Evolutionary conservation across 2,797 vertebrate genomes (phyloP), one percentile per base, ranked within the genome.

Genomic region (Toxotes lorentzi): DNA sequence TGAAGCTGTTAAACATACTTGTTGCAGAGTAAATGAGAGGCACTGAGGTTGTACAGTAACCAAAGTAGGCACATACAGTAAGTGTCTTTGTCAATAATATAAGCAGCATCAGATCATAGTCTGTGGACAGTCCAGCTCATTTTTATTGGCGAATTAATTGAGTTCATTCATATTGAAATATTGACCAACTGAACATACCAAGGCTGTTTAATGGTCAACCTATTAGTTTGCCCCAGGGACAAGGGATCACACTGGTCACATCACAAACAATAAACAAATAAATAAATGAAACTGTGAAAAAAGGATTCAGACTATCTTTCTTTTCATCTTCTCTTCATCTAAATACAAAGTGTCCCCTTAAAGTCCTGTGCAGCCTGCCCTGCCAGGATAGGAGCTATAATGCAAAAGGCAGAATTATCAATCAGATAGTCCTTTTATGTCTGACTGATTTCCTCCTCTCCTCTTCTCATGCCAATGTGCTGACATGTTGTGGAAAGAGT

Each of bases 391-490:
- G 12, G 50, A 7, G 48, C 43, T 58, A 27, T 51, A 73, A 67
- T 4, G 3, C 34, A 58, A 70, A 72, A 62, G 51, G 24, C 34
- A 24, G 4, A 53, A 62, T 65, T 60, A 80, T 85, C 59, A 82
- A 30, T 85, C 30, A 70, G 27, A 30, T 27, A 27, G 27, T 27
- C 27, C 27, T 27, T 27, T 27, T 30, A 2, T 30, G 27, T 30
- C 27, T 30, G 27, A 30, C 27, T 30, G 27, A 30, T 4, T 30
- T 30, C 27, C 27, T 30, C 27, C 27, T 30, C 27, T 30, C 27
- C 27, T 30, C 27, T 30, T 30, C 27, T 30, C 27, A 30, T 30
- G 27, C 27, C 27, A 2, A 30, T 30, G 27, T 30, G 27, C 27
- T 30, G 27, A 30, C 27, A 30, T 30, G 27, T 30, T 30, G n/a